phyloP scores from a whole-genome alignment of 64 coral and sea anemone species.

The Stylophora pistillata region DNA sequence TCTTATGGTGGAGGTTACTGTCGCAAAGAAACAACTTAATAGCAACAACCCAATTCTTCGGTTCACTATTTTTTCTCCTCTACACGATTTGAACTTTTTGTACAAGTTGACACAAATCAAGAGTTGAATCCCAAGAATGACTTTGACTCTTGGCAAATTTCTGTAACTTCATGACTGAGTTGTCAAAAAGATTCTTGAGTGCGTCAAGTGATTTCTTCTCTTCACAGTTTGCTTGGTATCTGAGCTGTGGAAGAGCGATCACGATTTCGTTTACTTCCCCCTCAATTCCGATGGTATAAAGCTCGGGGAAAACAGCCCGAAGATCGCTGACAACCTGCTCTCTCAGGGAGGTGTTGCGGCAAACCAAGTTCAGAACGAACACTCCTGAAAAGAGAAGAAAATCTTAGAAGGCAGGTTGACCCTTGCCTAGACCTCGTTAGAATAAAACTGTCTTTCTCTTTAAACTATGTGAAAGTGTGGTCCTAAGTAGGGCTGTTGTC shows the following conservation, averaged over 20 bases:
- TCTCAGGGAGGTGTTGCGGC: constrained; percentile 24
- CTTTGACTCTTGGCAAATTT: constrained; percentile 30
- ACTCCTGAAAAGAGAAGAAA: constrained; percentile 57
- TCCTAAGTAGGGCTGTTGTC: too few species aligned
- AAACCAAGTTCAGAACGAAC: constrained; percentile 85
- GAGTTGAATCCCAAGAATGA: constrained; percentile 37
- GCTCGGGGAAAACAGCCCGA: constrained; percentile 52
- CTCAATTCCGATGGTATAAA: constrained; percentile 64
- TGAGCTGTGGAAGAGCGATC: constrained; percentile 44
- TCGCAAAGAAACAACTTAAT: too few species aligned
- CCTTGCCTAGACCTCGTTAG: too few species aligned
- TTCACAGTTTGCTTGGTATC: neutral
- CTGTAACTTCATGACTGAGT: constrained; percentile 43
- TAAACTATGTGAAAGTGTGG: too few species aligned
- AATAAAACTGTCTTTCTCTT: too few species aligned
- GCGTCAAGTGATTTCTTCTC: neutral
- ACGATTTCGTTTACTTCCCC: constrained; percentile 76
- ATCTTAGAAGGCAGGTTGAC: neutral
- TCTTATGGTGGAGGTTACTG: too few species aligned
- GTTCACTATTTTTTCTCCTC: neutral
- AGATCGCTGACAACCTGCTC: constrained; percentile 50
- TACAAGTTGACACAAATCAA: constrained; percentile 34
- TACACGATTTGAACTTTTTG: constrained; percentile 13
- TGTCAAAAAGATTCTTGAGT: constrained; percentile 22
- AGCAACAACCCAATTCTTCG: too few species aligned